A percentile compares a stretch with the other conserved stretches of the same genome.
phyloP scores from a whole-genome alignment of 2,888 invertebrate genomes.

The Agrypnus murinus region DNA sequence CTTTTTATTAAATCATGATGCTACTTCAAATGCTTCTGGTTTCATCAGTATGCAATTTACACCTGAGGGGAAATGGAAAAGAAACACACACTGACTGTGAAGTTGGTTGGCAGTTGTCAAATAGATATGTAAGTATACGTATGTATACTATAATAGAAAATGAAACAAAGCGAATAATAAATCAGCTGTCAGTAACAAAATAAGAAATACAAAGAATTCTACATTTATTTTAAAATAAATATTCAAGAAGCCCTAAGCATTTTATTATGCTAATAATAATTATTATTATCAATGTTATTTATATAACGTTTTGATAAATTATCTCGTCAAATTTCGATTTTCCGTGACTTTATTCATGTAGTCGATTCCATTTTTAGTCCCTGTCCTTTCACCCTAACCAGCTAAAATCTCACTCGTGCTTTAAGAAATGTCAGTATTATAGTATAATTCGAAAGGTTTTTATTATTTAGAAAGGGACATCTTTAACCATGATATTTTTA shows the following conservation, averaged over 20 bases:
- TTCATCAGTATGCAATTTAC: neutral
- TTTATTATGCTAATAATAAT: neutral
- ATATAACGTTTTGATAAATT: neutral
- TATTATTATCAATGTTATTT: too few species aligned
- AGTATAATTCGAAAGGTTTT: too few species aligned
- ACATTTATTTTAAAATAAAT: too few species aligned
- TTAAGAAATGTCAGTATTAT: neutral
- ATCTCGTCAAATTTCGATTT: neutral
- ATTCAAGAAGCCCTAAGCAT: neutral
- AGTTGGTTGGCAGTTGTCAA: neutral
- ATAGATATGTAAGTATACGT: too few species aligned
- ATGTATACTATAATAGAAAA: slow-evolving; percentile 4
- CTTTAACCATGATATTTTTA: too few species aligned
- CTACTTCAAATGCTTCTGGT: slow-evolving; percentile 11
- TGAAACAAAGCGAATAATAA: neutral
- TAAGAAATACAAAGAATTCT: too few species aligned
- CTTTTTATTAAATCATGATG: slow-evolving; percentile 6
- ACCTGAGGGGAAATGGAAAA: slow-evolving; percentile 5
- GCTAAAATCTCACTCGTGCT: neutral
- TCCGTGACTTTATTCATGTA: neutral
- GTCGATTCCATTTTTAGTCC: neutral
- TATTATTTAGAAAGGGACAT: too few species aligned
- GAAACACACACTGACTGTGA: too few species aligned
- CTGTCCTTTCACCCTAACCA: slow-evolving; percentile 12
- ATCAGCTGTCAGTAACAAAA: neutral